phyloP scores from a whole-genome alignment of 2,113 vertebrate genomes.

The Corydoras sp. region DNA sequence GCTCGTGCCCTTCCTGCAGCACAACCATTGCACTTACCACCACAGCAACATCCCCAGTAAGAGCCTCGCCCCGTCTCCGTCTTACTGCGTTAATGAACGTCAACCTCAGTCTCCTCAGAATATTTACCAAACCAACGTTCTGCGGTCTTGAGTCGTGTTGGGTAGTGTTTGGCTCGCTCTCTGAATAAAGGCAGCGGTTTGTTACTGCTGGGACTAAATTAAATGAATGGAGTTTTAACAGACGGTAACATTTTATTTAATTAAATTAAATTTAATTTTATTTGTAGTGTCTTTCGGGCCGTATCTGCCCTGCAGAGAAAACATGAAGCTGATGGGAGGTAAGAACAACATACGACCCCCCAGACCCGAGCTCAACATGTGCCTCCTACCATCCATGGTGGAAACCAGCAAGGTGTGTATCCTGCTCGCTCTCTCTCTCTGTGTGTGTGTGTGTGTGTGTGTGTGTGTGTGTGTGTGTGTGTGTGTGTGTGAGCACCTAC shows the following conservation, averaged over 20 bases:
- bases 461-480: background rate
- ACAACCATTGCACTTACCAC: slow-evolving; percentile 99
- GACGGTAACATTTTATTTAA: no score
- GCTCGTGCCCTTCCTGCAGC: slow-evolving; percentile 95
- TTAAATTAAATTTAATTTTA: background rate
- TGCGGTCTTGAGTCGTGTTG: no score
- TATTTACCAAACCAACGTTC: no score
- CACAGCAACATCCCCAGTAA: slow-evolving; percentile 98
- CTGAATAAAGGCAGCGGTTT: no score
- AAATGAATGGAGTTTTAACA: no score
- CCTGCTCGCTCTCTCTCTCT: slow-evolving; percentile 15
- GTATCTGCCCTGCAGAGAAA: slow-evolving; percentile 98
- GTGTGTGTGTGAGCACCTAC: background rate
- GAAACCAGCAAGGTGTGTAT: slow-evolving; percentile 90
- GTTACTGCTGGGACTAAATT: no score
- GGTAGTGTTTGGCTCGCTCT: no score
- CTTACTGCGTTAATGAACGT: no score
- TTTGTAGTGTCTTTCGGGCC: slow-evolving; percentile 94
- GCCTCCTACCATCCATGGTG: slow-evolving; percentile 97
- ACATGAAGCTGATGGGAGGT: slow-evolving; percentile 97
- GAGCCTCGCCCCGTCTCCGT: slow-evolving; percentile 44
- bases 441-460: background rate
- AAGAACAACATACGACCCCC: slow-evolving; percentile 98
- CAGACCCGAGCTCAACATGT: slow-evolving; percentile 97
- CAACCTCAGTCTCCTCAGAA: no score